Conservation (phyloP, 2,113 vertebrate genomes). For the Circaetus gallicus region DNA sequence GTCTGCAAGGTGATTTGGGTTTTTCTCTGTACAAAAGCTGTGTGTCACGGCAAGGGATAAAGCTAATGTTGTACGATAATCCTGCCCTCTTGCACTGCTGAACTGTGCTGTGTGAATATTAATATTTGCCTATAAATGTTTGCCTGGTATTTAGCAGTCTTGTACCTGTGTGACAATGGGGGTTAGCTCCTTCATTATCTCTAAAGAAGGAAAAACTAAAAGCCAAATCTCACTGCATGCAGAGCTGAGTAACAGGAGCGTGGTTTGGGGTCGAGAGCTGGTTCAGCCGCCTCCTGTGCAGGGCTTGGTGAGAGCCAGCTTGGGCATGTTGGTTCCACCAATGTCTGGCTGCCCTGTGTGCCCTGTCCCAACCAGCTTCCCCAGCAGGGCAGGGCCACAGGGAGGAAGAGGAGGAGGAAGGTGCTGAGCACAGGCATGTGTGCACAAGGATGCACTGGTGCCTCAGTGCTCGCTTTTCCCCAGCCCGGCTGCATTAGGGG, state of each 20-base stretch:
- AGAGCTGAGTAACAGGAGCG: background rate
- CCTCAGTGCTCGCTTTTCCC: background rate
- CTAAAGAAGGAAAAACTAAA: background rate
- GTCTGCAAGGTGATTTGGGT: background rate
- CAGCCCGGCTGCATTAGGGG: background rate
- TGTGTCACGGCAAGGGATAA: background rate
- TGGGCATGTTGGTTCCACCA: background rate
- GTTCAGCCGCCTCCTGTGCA: background rate
- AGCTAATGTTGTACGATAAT: background rate
- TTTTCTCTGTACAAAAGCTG: background rate
- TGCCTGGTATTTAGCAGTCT: background rate
- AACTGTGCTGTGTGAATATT: background rate
- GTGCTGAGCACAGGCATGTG: background rate
- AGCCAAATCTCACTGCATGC: background rate
- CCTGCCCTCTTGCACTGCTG: background rate
- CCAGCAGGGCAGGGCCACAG: background rate
- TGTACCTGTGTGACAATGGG: background rate
- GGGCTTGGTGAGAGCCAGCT: background rate
- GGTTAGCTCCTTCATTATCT: background rate
- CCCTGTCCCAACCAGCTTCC: background rate
- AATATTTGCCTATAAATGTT: background rate
- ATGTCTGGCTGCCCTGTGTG: background rate
- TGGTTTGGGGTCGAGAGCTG: background rate
- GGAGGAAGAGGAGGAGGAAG: background rate
- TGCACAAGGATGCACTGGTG: rapidly evolving